Evolutionary conservation across 2,113 vertebrate species (phyloP), one percentile per base, ranked within the genome.

Genomic region (Rhinogobius similis): DNA sequence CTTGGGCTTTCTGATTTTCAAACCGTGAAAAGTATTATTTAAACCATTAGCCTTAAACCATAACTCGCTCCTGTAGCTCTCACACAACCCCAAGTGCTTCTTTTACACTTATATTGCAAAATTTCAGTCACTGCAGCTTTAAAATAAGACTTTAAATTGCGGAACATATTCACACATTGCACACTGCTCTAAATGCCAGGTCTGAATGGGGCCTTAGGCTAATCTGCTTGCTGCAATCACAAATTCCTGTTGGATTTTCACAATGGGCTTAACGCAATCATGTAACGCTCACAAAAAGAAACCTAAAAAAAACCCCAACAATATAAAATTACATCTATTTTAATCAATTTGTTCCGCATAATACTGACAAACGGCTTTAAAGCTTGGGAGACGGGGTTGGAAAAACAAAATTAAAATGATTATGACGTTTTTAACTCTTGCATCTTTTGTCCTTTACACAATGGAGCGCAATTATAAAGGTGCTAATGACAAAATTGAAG

Each of bases 211-310:
- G 58, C 58, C 53, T 61, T 10, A n/a, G 58, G 58, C 74, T 87
- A 84, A 89, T 87, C 83, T 66, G 67, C 23, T 53, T 79, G 67
- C 79, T 78, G 78, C 79, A 87, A 73, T 67, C 43, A 78, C 5
- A 87, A 81, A 89, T 87, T 88, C 73, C 77, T 76, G 64, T 61
- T 32, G 77, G 72, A 79, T 88, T 91, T n/a, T 79, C 78, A 85
- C 73, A 85, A 87, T 44, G 4, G 56, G 70, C 65, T 85, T 71
- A 86, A 66, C 39, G 29, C 26, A 52, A 44, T 89, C 85, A 86
- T 11, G 36, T 77, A 85, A 86, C 70, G 23, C 16, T 50, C 21
- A 13, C 62, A 16, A 39, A 41, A 55, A 52, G 23, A 48, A 26
- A 10, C 27, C 20, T 43, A 64, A 44, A 26, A 52, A 43, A 53